A percentile compares a stretch with the other conserved stretches of the same genome.
These are phyloP conservation scores for Deladenus siricidicola DNA, from an alignment of 2,888 invertebrate species.

Conservation along the genomic window DNA sequence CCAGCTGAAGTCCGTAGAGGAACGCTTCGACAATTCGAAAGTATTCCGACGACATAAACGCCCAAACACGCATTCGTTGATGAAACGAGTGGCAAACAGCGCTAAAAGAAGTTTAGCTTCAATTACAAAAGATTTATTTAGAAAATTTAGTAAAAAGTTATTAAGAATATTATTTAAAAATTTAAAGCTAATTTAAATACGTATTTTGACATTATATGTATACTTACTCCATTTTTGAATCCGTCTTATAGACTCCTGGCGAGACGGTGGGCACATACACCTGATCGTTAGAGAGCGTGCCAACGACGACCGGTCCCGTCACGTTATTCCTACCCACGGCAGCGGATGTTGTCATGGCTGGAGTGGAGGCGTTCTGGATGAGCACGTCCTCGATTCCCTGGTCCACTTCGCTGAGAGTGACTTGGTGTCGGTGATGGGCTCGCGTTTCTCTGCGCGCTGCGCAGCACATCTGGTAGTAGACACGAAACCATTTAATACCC, in stretches of 20 bases:
- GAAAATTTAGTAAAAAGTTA: no score
- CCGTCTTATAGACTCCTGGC: not conserved
- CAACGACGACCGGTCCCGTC: not conserved
- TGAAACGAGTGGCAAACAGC: constrained; percentile 6
- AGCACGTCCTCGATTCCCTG: constrained; percentile 10
- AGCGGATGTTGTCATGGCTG: no score
- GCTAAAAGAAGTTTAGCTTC: not conserved
- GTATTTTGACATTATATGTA: not conserved
- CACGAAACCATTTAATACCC: constrained; percentile 73
- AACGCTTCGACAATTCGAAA: constrained; percentile 23
- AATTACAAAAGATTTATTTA: no score
- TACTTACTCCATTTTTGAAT: not conserved
- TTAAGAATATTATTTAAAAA: no score
- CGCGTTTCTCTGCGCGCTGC: no score
- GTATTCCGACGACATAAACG: not conserved
- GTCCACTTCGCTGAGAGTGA: no score
- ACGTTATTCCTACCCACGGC: no score
- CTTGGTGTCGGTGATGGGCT: no score
- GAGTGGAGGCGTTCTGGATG: constrained; percentile 10
- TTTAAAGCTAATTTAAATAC: no score
- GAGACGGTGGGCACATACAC: constrained; percentile 3
- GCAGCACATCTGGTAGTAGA: constrained; percentile 8
- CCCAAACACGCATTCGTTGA: not conserved
- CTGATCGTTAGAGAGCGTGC: not conserved
- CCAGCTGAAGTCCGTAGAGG: constrained; percentile 37